phyloP scores from a whole-genome alignment of 2,113 vertebrate genomes.

The Oceanodroma tethys region DNA sequence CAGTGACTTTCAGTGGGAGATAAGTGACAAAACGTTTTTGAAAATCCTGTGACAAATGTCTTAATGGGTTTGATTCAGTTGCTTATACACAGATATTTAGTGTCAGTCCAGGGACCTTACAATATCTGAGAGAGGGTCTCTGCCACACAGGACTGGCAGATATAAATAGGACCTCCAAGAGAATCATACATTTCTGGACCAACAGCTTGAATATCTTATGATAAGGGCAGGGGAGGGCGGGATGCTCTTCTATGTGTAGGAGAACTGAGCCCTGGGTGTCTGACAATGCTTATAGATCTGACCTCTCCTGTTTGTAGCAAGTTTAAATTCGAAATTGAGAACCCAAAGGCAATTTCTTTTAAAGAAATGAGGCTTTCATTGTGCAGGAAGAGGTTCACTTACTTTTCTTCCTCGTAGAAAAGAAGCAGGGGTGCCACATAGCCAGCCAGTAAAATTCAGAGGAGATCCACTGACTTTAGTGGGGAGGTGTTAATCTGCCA shows the following conservation, averaged over 20 bases:
- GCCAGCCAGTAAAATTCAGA: not conserved
- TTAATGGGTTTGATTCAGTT: not conserved
- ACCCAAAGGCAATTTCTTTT: not conserved
- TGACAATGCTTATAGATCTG: not conserved
- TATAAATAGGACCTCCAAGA: not conserved
- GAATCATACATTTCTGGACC: not conserved
- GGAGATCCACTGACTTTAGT: not conserved
- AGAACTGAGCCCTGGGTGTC: not conserved
- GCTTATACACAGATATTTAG: not conserved
- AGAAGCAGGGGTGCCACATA: not conserved
- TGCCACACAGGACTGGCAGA: not conserved
- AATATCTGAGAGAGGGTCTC: not conserved
- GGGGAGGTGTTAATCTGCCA: not conserved
- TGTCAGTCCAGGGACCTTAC: not conserved
- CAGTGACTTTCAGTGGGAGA: not conserved
- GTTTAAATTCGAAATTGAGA: not conserved
- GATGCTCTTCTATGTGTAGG: not conserved
- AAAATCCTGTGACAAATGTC: not conserved
- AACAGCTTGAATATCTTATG: not conserved
- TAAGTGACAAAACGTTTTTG: not conserved
- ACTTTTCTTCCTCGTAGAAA: not conserved
- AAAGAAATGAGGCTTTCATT: not conserved
- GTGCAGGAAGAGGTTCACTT: not conserved
- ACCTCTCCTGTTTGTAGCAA: not conserved
- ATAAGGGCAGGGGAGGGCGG: rapidly evolving